Evolutionary conservation across 1,140 invertebrate species (phyloP), one percentile per base, ranked within the genome.

Genomic region (Arion vulgaris): DNA sequence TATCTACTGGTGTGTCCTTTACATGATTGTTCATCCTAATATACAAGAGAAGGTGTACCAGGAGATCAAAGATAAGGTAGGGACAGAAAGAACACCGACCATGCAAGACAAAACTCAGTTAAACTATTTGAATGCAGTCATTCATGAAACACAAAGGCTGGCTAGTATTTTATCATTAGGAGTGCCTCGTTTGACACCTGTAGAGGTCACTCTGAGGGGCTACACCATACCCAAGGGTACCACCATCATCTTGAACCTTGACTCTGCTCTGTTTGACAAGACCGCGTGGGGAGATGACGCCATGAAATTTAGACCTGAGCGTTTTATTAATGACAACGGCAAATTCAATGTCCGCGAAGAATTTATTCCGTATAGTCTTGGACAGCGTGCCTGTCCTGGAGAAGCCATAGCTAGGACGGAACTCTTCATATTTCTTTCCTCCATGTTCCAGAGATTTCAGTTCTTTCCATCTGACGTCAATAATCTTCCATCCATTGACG

Each of bases 1-100:
- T 0, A 90, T 98, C 17, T 93, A 95, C 38, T 99, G 97, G 97
- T 95, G 96, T 85, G 91, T 98, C 26, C 92, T 98, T 13, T 95
- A 95, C 85, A 94, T 98, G 94, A 95, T 96, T 0, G 90, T 94
- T n/a, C 91, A 96, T 92, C 95, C 94, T 23, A 92, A 95, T 1
- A 94, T 95, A 0, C 96, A 97, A 90, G 93, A 93, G 38, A 95
- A 94, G 26, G 95, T 98, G 0, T 96, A 97, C 92, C 95, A 96
- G 77, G 97, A 99, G 91, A 93, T 99, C 32, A 96, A 98, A 85
- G 39, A 76, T 74, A 83, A 80, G 19, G 74, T 86, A 13, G 83
- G 85, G 5, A 23, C 32, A 36, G 53, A 41, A 11, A 41, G 86
- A 23, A 41, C 28, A 9, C 85, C 86, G 0, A 83, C 39, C n/a